Evolutionary conservation across 2,113 vertebrate genomes (phyloP).

Genomic region (Callocephalon fimbriatum): DNA sequence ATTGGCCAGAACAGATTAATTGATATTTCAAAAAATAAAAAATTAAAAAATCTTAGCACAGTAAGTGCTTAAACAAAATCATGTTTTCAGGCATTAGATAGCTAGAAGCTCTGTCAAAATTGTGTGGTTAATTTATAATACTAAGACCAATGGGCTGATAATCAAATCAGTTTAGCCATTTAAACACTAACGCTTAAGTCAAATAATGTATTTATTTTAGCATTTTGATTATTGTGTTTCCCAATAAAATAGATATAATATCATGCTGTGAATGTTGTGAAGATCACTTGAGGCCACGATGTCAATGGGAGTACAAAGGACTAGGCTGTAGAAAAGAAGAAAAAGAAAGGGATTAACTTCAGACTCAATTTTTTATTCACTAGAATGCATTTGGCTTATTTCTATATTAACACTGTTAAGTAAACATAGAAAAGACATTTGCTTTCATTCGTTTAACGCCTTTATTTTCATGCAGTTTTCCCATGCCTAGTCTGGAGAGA

Average conservation of each 20-base stretch:
- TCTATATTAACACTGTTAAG: not conserved
- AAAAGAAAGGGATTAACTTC: not conserved
- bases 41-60: not conserved
- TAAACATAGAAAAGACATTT: not conserved
- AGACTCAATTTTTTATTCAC: not conserved
- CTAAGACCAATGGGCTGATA: not conserved
- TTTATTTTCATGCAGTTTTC: not conserved
- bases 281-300: not conserved
- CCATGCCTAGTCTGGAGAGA: not conserved
- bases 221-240: not conserved
- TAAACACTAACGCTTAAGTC: not conserved
- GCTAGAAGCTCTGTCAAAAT: not conserved
- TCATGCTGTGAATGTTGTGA: not conserved
- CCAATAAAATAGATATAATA: not conserved
- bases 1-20: not conserved
- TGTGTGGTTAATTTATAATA: conserved; percentile 4
- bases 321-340: not conserved
- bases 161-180: conserved; percentile 6
- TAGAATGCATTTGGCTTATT: not conserved
- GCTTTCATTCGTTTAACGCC: not conserved
- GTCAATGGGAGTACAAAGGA: conserved; percentile 3
- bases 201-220: conserved; percentile 24
- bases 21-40: not conserved
- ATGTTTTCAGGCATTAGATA: not conserved
- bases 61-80: not conserved